phyloP scores from a whole-genome alignment of 2,113 vertebrate species.

The Misgurnus mizolepis region DNA sequence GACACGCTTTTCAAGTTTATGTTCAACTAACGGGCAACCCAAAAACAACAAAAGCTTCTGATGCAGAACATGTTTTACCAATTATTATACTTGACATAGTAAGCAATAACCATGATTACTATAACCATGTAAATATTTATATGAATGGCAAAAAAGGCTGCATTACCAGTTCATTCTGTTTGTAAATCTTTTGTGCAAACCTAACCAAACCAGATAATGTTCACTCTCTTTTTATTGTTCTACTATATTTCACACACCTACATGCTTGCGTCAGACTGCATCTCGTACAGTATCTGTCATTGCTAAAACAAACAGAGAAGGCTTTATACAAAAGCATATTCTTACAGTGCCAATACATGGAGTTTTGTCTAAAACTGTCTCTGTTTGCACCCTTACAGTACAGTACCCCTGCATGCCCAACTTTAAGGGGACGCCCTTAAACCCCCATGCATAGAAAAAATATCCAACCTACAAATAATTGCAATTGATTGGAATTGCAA shows the following conservation, averaged over 20 bases:
- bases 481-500: too few relatives aligned
- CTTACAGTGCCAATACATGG: not conserved
- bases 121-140: not conserved
- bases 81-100: not conserved
- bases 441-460: too few relatives aligned
- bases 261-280: not conserved
- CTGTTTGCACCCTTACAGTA: not conserved
- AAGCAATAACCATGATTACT: not conserved
- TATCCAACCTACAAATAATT: too few relatives aligned
- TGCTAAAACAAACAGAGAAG: not conserved
- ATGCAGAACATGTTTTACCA: not conserved
- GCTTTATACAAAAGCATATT: not conserved
- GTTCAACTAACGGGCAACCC: not conserved
- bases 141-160: not conserved
- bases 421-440: too few relatives aligned
- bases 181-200: not conserved
- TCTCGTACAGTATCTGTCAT: not conserved
- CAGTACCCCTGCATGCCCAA: not conserved
- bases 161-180: not conserved
- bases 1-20: not conserved
- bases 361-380: not conserved
- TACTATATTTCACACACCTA: not conserved
- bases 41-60: constrained; percentile 1
- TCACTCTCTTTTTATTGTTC: not conserved
- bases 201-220: not conserved